A percentile compares a stretch with the other conserved stretches of the same genome.
Conservation (phyloP, 1,140 invertebrate species). For the Orussus abietinus region DNA sequence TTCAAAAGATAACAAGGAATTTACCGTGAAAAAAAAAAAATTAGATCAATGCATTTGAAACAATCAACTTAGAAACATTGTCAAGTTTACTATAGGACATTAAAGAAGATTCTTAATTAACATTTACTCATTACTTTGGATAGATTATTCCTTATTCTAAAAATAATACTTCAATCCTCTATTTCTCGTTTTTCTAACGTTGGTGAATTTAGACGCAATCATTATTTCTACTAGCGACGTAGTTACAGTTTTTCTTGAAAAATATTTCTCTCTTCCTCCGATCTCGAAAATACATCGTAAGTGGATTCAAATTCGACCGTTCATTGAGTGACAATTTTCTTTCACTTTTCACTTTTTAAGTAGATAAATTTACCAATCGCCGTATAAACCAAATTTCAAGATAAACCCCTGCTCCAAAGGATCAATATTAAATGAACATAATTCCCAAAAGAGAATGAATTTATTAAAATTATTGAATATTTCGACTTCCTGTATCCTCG, state of each 20-base stretch:
- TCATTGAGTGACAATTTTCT: too few relatives aligned
- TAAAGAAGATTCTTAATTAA: background rate
- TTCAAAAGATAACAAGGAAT: background rate
- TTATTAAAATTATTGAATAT: too few relatives aligned
- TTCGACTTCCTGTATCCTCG: too few relatives aligned
- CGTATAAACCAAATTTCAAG: too few relatives aligned
- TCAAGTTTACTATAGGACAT: too few relatives aligned
- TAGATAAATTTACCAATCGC: too few relatives aligned
- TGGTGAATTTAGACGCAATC: background rate
- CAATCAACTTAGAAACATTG: too few relatives aligned
- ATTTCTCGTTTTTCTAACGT: background rate
- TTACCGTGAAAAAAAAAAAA: background rate
- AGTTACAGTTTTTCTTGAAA: conserved; percentile 1
- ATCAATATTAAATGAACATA: too few relatives aligned
- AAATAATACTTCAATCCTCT: background rate
- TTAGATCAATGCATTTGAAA: too few relatives aligned
- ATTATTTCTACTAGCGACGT: background rate
- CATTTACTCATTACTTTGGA: conserved; percentile 1
- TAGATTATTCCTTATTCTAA: background rate
- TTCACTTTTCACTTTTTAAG: too few relatives aligned
- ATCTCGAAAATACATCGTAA: background rate
- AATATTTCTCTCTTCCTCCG: background rate
- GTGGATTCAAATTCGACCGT: background rate
- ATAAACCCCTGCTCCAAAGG: too few relatives aligned
- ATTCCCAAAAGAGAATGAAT: too few relatives aligned